phyloP scores from a whole-genome alignment of 2,888 invertebrate species.

The Sepiola atlantica region DNA sequence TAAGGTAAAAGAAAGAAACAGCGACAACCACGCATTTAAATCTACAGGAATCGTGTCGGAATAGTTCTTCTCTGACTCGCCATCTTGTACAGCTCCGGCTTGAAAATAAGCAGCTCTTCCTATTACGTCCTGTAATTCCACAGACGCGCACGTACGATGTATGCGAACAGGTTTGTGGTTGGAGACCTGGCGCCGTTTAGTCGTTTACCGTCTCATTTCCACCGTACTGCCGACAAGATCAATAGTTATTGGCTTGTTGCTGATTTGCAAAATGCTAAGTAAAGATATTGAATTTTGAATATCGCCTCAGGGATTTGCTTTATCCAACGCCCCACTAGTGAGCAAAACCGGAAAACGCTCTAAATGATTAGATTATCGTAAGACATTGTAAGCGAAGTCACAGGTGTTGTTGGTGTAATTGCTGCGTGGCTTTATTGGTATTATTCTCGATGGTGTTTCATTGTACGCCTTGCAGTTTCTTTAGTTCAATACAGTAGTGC shows the following conservation, averaged over 20 bases:
- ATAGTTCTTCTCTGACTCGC: not conserved
- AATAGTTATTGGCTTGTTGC: not conserved
- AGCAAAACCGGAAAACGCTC: not conserved
- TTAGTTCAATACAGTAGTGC: not conserved
- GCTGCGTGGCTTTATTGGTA: not conserved
- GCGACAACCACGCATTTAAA: not conserved
- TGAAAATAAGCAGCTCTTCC: not conserved
- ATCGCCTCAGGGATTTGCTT: not conserved
- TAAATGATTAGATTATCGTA: not conserved
- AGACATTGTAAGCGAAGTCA: not conserved
- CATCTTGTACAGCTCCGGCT: not conserved
- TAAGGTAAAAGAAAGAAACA: not conserved
- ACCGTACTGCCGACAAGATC: not conserved
- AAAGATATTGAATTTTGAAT: slow-evolving; percentile 11
- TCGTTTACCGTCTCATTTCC: not conserved
- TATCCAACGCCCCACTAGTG: not conserved
- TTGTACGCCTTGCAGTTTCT: not conserved
- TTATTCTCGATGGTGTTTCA: not conserved
- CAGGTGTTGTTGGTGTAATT: not conserved
- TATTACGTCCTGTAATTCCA: not conserved
- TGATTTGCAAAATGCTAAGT: slow-evolving; percentile 20
- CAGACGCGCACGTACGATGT: not conserved
- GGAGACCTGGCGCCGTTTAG: not conserved
- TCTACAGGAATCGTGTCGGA: not conserved
- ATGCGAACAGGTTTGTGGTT: not conserved